Evolutionary conservation across 2,113 vertebrate species (phyloP).

Genomic region (Tachuris rubrigastra): DNA sequence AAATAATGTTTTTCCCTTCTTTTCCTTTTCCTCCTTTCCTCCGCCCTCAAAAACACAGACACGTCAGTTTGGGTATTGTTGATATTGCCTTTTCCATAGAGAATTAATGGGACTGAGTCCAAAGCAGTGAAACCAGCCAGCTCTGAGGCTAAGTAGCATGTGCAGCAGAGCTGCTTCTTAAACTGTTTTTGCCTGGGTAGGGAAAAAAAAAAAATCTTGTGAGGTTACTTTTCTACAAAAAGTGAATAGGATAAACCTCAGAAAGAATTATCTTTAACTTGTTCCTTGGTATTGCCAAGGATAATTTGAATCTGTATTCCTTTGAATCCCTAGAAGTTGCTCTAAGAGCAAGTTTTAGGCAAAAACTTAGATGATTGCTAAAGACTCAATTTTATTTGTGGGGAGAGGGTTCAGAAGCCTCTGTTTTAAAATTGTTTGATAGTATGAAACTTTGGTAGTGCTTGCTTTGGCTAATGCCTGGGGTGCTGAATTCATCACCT

Average conservation of each 20-base stretch:
- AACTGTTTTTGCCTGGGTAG: not conserved
- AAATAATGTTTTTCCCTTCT: not conserved
- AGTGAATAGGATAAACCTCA: not conserved
- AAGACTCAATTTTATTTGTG: not conserved
- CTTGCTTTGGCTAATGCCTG: not conserved
- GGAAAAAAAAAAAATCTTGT: not conserved
- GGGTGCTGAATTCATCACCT: not conserved
- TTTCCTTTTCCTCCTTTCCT: not conserved
- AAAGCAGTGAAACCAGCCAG: not conserved
- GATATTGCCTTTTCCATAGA: not conserved
- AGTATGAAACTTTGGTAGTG: not conserved
- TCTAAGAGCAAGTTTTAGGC: not conserved
- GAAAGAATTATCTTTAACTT: not conserved
- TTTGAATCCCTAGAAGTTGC: not conserved
- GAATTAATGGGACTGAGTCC: not conserved
- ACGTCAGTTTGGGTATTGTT: not conserved
- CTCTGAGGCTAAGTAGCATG: not conserved
- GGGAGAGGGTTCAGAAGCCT: not conserved
- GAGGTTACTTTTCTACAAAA: not conserved
- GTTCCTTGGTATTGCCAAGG: not conserved
- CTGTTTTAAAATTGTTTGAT: not conserved
- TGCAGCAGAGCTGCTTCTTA: not conserved
- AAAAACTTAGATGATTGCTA: not conserved
- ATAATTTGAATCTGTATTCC: not conserved
- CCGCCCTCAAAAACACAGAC: not conserved